Percentiles rank a stretch among this genome's conserved stretches.
These are phyloP conservation scores for Ferdinandea cuprea DNA, from an alignment of 2,888 invertebrate genomes.

Conservation along the genomic window DNA sequence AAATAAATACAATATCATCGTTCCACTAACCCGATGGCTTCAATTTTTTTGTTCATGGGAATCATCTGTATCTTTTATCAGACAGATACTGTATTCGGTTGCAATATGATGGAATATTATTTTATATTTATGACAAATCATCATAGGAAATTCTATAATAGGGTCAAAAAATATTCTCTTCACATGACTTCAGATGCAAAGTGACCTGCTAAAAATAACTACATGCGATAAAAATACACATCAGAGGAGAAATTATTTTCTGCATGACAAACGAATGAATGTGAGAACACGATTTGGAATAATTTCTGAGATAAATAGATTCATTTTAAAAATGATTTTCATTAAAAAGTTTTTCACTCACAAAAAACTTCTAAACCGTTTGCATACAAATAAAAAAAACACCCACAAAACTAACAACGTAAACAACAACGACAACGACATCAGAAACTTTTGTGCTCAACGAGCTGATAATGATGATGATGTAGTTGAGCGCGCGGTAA, in stretches of 20 bases:
- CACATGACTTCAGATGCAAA: not conserved
- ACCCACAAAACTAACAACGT: no score
- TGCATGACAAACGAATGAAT: constrained; percentile 22
- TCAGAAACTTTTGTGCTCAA: constrained; percentile 22
- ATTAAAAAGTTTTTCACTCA: constrained; percentile 7
- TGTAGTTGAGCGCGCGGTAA: constrained; percentile 8
- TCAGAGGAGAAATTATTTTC: not conserved
- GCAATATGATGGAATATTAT: not conserved
- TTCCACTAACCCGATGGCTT: constrained; percentile 54
- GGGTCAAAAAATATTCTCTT: not conserved
- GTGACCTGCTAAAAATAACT: not conserved
- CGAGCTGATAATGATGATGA: constrained; percentile 36
- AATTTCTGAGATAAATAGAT: constrained; percentile 19
- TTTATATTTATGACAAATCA: no score
- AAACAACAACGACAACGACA: not conserved
- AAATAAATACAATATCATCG: constrained; percentile 32
- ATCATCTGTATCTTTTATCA: constrained; percentile 17
- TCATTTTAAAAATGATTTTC: constrained; percentile 1
- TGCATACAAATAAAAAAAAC: constrained; percentile 11
- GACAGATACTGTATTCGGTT: constrained; percentile 2
- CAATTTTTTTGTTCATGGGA: constrained; percentile 31
- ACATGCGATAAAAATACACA: not conserved
- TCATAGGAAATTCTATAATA: no score
- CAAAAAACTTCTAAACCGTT: not conserved
- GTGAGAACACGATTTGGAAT: not conserved